phyloP scores from a whole-genome alignment of 2,888 invertebrate genomes.

The Trissolcus japonicus region DNA sequence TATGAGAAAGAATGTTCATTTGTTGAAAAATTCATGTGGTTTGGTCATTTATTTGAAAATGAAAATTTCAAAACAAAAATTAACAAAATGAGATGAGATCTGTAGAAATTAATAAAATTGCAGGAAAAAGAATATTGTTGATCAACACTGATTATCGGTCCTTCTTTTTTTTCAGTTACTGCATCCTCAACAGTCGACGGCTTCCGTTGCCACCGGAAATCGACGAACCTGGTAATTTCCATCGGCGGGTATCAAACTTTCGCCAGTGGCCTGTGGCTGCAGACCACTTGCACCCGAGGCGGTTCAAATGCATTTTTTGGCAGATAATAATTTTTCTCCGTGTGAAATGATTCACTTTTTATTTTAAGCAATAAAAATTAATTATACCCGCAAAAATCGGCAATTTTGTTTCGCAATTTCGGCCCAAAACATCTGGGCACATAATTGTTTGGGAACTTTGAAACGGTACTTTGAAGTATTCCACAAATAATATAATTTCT shows the following conservation, averaged over 20 bases:
- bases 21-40: too few species aligned
- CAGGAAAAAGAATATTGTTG: slow-evolving; percentile 27
- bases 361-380: slow-evolving; percentile 50
- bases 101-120: slow-evolving; percentile 5
- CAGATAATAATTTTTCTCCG: slow-evolving; percentile 46
- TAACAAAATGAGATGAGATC: background rate
- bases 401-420: slow-evolving; percentile 36
- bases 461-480: slow-evolving; percentile 22
- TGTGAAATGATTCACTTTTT: slow-evolving; percentile 49
- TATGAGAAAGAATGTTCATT: too few species aligned
- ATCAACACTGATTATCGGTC: slow-evolving; percentile 43
- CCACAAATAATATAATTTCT: slow-evolving; percentile 1
- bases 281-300: slow-evolving; percentile 39
- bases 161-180: slow-evolving; percentile 24
- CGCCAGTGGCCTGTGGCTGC: slow-evolving; percentile 61
- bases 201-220: slow-evolving; percentile 66
- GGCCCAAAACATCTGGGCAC: slow-evolving; percentile 13
- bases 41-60: too few species aligned
- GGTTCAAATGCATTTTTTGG: slow-evolving; percentile 28
- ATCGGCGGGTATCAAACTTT: slow-evolving; percentile 65
- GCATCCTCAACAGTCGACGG: slow-evolving; percentile 57
- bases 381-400: slow-evolving; percentile 32
- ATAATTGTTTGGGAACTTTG: slow-evolving; percentile 32
- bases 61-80: background rate
- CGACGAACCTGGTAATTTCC: slow-evolving; percentile 67